Base-by-base conservation (phyloP, 2,797 vertebrate genomes). In the Aeoliscus strigatus region DNA sequence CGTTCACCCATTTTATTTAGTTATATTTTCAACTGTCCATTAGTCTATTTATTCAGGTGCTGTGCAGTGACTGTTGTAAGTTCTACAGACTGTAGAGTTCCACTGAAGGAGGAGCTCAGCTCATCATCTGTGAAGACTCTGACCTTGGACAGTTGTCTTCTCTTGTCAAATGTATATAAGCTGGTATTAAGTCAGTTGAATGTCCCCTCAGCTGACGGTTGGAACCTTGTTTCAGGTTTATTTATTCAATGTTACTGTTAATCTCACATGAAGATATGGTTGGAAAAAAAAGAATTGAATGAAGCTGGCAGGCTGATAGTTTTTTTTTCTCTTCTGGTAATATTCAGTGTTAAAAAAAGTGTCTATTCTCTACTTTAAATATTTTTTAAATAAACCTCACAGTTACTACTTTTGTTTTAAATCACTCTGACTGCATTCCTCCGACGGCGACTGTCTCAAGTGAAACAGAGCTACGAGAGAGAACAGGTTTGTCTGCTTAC, bases 171-270 rank as follows among this genome's bases (percentile, higher is more conserved):
- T 61, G 48, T 51, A 27, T 14, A 51, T 25, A 30, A 29, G 11
- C 49, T 40, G 25, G 18, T 3, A 9, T 53, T 56, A 37, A 48
- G 11, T 38, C 4, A 42, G 11, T 21, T 31, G 35, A 54, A n/a
- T 32, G 8, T 39, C 5, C 9, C 17, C 54, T 53, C 46, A 26
- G 23, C 16, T 58, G 26, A 74, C 69, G 58, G 58, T 73, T 46
- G 50, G 32, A 23, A 54, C 52, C 44, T 8, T 34, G 2, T 44
- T 43, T 40, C 28, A 28, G 7, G 25, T 60, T 58, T 51, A 51
- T 80, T 73, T 69, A 65, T 65, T 70, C 63, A 5, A 66, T 44
- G 34, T 64, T 48, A 28, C 18, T 47, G 14, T n/a, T 52, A 23
- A 17, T 6, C 11, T 57, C 14, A 51, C 26, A 51, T 60, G 39